Conservation (phyloP, 2,888 invertebrate species). For the Microctonus aethiopoides region DNA sequence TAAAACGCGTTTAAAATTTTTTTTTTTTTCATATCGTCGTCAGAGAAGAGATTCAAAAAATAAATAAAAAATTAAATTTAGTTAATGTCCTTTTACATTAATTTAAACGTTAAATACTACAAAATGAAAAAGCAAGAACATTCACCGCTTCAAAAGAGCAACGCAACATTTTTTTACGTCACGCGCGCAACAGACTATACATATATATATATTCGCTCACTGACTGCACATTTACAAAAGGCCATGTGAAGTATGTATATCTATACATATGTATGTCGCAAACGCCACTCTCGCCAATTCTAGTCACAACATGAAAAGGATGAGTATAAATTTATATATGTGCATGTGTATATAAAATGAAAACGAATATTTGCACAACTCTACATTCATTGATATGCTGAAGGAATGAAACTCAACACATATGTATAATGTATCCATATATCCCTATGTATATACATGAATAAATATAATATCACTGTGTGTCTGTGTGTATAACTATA, state of each 20-base stretch:
- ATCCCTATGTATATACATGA: neutral
- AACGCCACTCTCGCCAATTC: neutral
- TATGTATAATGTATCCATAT: neutral
- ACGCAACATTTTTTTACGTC: conserved; percentile 31
- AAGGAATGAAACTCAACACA: neutral
- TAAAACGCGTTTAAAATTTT: neutral
- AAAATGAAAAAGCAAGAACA: neutral
- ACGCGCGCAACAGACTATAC: conserved; percentile 28
- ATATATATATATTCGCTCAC: too few species aligned
- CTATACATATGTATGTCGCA: neutral
- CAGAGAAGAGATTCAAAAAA: neutral
- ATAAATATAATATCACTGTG: neutral
- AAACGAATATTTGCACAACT: conserved; percentile 30
- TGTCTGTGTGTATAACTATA: neutral
- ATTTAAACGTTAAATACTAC: neutral
- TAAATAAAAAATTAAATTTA: neutral
- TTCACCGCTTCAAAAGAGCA: conserved; percentile 22
- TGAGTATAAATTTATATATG: neutral
- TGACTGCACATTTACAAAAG: conserved; percentile 39
- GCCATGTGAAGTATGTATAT: neutral
- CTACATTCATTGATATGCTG: conserved; percentile 37
- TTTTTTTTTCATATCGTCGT: too few species aligned
- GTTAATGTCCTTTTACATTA: neutral
- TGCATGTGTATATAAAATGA: neutral
- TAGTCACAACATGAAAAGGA: conserved; percentile 24